A percentile compares a stretch with the other conserved stretches of the same genome.
phyloP scores from a whole-genome alignment of 2,797 vertebrate genomes.

The Aulostomus chinensis region DNA sequence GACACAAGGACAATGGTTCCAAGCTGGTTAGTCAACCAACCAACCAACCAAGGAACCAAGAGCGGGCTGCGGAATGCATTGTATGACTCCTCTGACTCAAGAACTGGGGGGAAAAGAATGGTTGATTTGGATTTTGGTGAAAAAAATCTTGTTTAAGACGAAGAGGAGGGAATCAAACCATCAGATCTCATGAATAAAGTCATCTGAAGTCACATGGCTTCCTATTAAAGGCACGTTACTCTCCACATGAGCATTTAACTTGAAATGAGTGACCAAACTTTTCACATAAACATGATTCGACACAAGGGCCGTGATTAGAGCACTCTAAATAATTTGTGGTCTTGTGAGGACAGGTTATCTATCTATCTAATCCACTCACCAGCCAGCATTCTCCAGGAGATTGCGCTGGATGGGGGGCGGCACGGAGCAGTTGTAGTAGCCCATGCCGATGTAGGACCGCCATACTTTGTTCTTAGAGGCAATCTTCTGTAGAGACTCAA shows the following conservation, averaged over 20 bases:
- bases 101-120: slow-evolving; percentile 5
- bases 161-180: neutral
- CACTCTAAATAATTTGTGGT: neutral
- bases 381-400: slow-evolving; percentile 95
- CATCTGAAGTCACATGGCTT: slow-evolving; percentile 34
- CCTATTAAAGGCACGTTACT: slow-evolving; percentile 14
- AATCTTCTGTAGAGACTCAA: slow-evolving; percentile 87
- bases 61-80: slow-evolving; percentile 33
- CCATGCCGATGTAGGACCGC: slow-evolving; percentile 98
- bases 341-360: neutral
- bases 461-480: slow-evolving; percentile 93
- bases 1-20: slow-evolving; percentile 30
- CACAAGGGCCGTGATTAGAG: neutral
- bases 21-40: slow-evolving; percentile 28
- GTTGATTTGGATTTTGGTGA: slow-evolving; percentile 15
- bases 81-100: neutral
- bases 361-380: too few species aligned
- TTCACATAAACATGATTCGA: slow-evolving; percentile 9
- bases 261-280: slow-evolving; percentile 23
- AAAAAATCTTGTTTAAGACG: slow-evolving; percentile 26
- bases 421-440: slow-evolving; percentile 95
- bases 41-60: slow-evolving; percentile 11
- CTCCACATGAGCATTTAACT: slow-evolving; percentile 9
- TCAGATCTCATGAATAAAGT: slow-evolving; percentile 18
- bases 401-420: slow-evolving; percentile 92